Evolutionary conservation across 1,140 invertebrate species (phyloP).

Genomic region (Procambarus clarkii): DNA sequence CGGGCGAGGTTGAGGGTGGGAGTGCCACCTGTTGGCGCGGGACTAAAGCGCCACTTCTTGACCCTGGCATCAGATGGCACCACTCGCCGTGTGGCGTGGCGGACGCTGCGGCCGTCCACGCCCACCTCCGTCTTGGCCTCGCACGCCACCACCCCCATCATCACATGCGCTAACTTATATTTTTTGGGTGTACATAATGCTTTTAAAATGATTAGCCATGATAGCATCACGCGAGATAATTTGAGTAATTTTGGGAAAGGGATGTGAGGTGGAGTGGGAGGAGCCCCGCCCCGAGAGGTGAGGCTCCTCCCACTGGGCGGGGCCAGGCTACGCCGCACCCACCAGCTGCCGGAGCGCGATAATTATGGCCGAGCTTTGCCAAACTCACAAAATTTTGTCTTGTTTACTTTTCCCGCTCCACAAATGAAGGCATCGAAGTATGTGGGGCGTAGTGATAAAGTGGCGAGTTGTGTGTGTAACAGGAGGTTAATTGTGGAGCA

Average conservation of each 20-base stretch:
- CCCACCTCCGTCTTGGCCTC: not conserved
- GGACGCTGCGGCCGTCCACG: not conserved
- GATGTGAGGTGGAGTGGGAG: not conserved
- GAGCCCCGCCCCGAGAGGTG: not conserved
- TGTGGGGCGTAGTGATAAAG: not conserved
- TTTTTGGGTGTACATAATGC: not conserved
- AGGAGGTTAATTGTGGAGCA: not conserved
- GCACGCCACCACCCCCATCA: not conserved
- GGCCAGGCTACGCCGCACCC: not conserved
- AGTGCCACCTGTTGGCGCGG: conserved; percentile 6
- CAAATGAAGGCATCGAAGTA: not conserved
- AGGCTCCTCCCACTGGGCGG: not conserved
- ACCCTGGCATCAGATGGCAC: conserved; percentile 17
- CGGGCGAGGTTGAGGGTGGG: not conserved
- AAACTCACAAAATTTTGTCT: not conserved
- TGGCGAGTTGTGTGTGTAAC: not conserved
- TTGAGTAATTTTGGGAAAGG: not conserved
- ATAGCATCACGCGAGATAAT: not conserved
- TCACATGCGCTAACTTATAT: not conserved
- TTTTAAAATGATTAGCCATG: conserved; percentile 17
- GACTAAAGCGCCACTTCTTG: not conserved
- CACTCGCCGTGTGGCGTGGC: not conserved
- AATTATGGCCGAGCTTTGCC: not conserved
- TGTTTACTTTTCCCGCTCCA: not conserved
- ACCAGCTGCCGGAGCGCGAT: not conserved